Percentiles rank a stretch among this genome's conserved stretches.
Evolutionary conservation across 64 coral and sea anemone genomes (phyloP).

Genomic region (Stylophora pistillata): DNA sequence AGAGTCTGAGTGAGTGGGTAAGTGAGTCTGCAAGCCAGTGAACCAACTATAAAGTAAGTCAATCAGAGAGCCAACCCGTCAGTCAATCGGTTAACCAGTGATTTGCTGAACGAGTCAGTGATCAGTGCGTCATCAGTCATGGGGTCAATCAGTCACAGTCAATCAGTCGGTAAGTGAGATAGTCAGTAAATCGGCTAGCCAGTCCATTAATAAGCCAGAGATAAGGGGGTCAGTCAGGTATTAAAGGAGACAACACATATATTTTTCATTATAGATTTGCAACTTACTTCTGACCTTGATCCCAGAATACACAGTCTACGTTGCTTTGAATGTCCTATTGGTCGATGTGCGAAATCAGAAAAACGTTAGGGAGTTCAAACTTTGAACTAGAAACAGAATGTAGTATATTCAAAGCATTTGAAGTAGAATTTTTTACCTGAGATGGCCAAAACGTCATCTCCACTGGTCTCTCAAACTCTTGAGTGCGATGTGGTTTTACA

Average conservation of each 20-base stretch:
- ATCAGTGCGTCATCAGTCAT: no score
- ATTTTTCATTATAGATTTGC: not conserved
- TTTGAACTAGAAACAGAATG: not conserved
- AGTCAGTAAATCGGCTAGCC: no score
- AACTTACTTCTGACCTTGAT: slow-evolving; percentile 17
- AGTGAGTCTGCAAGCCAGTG: no score
- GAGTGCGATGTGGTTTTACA: not conserved
- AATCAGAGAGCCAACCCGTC: no score
- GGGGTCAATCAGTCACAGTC: no score
- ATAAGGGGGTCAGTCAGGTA: not conserved
- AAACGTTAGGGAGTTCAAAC: not conserved
- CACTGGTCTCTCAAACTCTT: slow-evolving; percentile 22
- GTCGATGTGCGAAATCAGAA: not conserved
- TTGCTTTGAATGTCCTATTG: not conserved
- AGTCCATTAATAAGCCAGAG: no score
- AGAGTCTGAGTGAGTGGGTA: no score
- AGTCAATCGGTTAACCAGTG: no score
- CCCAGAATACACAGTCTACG: slow-evolving; percentile 23
- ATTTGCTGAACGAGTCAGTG: no score
- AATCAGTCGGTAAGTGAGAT: no score
- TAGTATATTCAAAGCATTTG: not conserved
- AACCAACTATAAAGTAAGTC: no score
- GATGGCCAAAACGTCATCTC: not conserved
- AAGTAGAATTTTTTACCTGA: not conserved
- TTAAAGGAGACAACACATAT: not conserved